phyloP scores from a whole-genome alignment of 1,140 invertebrate genomes.

The Drosophila pectinifera region DNA sequence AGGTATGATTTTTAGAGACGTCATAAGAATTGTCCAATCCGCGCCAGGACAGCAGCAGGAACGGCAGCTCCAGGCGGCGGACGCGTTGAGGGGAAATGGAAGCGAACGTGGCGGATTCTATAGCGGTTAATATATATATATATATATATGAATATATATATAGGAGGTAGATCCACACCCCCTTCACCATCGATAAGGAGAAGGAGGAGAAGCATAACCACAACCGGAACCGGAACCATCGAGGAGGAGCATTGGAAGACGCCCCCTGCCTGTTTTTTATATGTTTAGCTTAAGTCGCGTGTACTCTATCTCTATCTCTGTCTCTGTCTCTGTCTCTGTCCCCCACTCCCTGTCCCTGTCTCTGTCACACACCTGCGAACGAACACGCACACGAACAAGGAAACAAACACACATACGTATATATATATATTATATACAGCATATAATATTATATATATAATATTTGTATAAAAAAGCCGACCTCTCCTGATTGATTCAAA shows the following conservation, averaged over 20 bases:
- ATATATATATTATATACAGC: neutral
- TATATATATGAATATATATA: neutral
- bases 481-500: slow-evolving; percentile 47
- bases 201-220: slow-evolving; percentile 10
- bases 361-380: slow-evolving; percentile 11
- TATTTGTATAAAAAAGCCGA: slow-evolving; percentile 13
- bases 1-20: slow-evolving; percentile 85
- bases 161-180: neutral
- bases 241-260: slow-evolving; percentile 12
- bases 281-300: slow-evolving; percentile 46
- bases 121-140: slow-evolving; percentile 45
- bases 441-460: slow-evolving; percentile 4
- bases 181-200: no score
- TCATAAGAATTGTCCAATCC: slow-evolving; percentile 85
- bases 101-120: slow-evolving; percentile 74
- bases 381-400: slow-evolving; percentile 15
- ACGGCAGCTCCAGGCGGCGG: slow-evolving; percentile 56
- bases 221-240: slow-evolving; percentile 11
- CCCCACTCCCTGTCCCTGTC: neutral
- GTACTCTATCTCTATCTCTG: slow-evolving; percentile 14
- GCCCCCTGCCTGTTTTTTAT: slow-evolving; percentile 32
- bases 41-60: slow-evolving; percentile 54
- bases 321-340: neutral
- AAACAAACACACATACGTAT: slow-evolving; percentile 24
- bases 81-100: slow-evolving; percentile 57